Conservation (phyloP, 2,797 vertebrate genomes). For the Rhinichthys osculus region DNA sequence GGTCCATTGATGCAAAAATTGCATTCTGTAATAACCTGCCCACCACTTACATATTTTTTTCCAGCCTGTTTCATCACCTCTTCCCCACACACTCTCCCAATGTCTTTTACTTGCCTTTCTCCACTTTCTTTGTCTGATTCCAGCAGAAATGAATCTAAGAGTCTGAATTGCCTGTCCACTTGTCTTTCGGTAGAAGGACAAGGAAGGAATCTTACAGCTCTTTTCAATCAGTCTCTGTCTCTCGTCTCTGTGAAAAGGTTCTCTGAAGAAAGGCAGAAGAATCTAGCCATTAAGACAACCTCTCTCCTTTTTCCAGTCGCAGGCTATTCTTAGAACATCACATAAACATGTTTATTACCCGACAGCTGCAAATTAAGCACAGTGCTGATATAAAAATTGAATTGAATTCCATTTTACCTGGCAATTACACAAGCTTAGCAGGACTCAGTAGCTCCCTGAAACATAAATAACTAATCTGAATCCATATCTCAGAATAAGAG, state of each 20-base stretch:
- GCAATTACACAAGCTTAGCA: slow-evolving; percentile 1
- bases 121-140: neutral
- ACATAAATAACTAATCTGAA: slow-evolving; percentile 8
- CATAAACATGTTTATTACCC: slow-evolving; percentile 16
- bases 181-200: neutral
- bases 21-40: neutral
- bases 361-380: slow-evolving; percentile 37
- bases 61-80: neutral
- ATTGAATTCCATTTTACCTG: slow-evolving; percentile 39
- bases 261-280: slow-evolving; percentile 19
- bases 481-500: neutral
- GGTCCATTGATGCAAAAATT: neutral
- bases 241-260: slow-evolving; percentile 19
- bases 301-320: neutral
- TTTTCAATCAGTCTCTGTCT: slow-evolving; percentile 28
- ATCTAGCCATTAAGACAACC: slow-evolving; percentile 6
- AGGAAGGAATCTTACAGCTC: neutral
- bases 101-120: neutral
- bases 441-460: neutral
- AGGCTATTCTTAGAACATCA: slow-evolving; percentile 16
- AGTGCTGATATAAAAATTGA: slow-evolving; percentile 18
- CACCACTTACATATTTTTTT: neutral
- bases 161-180: slow-evolving; percentile 17
- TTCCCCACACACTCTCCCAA: neutral
- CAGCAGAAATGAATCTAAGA: slow-evolving; percentile 16